These are phyloP conservation scores for Aurelia coerulea DNA, from an alignment of 30 jellyfish, hydroid and myxozoan species.

Conservation along the genomic window DNA sequence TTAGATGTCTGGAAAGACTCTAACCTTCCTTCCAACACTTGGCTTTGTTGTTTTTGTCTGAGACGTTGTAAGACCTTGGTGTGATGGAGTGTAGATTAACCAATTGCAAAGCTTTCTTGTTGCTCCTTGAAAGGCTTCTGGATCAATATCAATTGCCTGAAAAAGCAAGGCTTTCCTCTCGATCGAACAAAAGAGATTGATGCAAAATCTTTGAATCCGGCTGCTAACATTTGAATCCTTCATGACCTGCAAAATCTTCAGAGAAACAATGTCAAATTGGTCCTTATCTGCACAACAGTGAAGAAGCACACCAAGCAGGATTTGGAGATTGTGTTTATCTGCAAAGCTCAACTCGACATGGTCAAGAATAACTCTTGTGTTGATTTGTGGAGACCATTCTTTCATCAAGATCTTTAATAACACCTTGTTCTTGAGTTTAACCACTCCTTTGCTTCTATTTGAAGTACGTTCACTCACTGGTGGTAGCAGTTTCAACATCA, in stretches of 20 bases:
- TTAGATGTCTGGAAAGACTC: background rate
- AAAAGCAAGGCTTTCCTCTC: slow-evolving; percentile 30
- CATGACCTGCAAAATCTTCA: slow-evolving; percentile 10
- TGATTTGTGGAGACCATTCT: slow-evolving; percentile 43
- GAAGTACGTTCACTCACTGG: slow-evolving; percentile 16
- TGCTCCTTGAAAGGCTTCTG: slow-evolving; percentile 37
- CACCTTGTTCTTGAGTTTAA: slow-evolving; percentile 5
- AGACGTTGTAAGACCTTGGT: slow-evolving; percentile 5
- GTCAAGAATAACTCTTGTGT: background rate
- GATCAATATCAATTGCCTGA: slow-evolving; percentile 21
- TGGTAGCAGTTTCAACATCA: slow-evolving; percentile 24
- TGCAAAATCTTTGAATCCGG: slow-evolving; percentile 41
- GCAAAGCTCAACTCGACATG: slow-evolving; percentile 23
- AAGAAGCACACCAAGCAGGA: slow-evolving; percentile 26
- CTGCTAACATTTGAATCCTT: slow-evolving; percentile 22
- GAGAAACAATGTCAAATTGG: slow-evolving; percentile 6
- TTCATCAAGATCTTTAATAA: slow-evolving; percentile 25
- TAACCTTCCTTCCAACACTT: slow-evolving; percentile 23
- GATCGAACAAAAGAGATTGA: slow-evolving; percentile 28
- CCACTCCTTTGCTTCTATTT: background rate
- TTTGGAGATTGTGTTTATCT: slow-evolving; percentile 16
- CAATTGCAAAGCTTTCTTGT: slow-evolving; percentile 59
- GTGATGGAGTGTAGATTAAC: slow-evolving; percentile 30
- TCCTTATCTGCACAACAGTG: slow-evolving; percentile 37
- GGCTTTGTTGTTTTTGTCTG: background rate